Base-by-base conservation (phyloP, 2,888 invertebrate species). In the Caradrina clavipalpis region DNA sequence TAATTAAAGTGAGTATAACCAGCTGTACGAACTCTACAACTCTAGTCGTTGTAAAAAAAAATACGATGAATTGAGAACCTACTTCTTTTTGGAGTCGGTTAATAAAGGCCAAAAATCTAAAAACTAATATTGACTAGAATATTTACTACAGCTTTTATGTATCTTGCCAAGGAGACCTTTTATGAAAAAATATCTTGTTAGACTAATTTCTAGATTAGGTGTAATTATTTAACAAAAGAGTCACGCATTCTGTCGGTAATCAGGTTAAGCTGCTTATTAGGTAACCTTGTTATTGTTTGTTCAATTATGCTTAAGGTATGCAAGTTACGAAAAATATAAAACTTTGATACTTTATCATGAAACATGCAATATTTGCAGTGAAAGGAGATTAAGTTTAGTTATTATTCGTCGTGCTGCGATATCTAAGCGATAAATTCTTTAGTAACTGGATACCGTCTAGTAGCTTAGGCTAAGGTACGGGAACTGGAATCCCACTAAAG, bases 331-430 rank as follows among this genome's bases (percentile, higher is more conserved):
- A 49, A 69, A 51, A 45, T 17, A 47, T 53, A 51, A 53, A 45
- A 42, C 50, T 19, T 45, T 31, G 26, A 53, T 51, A 11, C 17
- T 39, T 17, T 53, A 56, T 51, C 17, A 22, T 54, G 49, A 35
- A 51, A 22, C 19, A 11, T n/a, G 15, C 22, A 70, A 62, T 50
- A 58, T 56, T 69, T 31, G 11, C 55, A 80, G 76, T 73, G 78
- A 78, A 80, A 78, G 83, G 74, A 63, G 55, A 57, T 72, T 65
- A 71, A 55, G 47, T 69, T 62, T 73, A 55, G 50, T 69, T 66
- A 49, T 60, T 35, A 60, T 64, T 55, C 50, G 17, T 55, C 49
- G 58, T 60, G 56, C 31, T 49, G n/a, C 51, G 55, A 61, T 58
- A 61, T 47, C 57, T 47, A 51, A 55, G 65, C 19, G 42, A 79